Base-by-base conservation (phyloP, 2,888 invertebrate genomes). In the Dendrolimus houi region DNA sequence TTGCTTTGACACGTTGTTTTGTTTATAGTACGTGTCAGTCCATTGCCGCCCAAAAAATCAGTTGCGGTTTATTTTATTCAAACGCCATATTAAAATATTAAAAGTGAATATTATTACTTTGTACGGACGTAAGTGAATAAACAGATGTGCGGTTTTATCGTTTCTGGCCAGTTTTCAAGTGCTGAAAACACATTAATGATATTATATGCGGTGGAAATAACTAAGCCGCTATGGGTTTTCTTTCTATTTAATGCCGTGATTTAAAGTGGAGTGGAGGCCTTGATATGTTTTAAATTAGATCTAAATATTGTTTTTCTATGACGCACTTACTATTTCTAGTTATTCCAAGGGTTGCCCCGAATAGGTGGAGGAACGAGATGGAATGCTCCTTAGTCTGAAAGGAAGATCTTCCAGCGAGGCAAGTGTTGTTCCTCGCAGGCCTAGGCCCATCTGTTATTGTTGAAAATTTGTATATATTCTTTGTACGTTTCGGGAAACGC, bases 161-260 rank as follows among this genome's bases (percentile, higher is more conserved):
- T 76, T 82, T 81, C 83, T 85, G 87, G 86, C 86, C 83, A 87
- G 87, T 87, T 86, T 79, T 89, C 89, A 87, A 89, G 89, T 87
- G 86, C 77, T 71, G 76, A 82, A 83, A 83, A 77, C 69, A 85
- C 87, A 89, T 89, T 88, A 88, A 83, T 76, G 70, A 74, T 81
- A 83, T 85, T 81, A 79, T 61, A 59, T 74, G 77, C 75, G 77
- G 75, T 77, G 75, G 74, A 76, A 79, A 79, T 83, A 82, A 79
- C 76, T 47, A 47, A 47, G 47, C 12, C 12, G 47, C 72, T 65
- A 62, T 47, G 9, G 47, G 47, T 9, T 47, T 47, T 47, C 47
- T 47, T 47, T 47, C 47, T 10, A 47, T 47, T 47, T 47, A 47
- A 47, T 47, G 12, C 12, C 47, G 12, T 47, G 47, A 12, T 47